Percentiles rank a stretch among this genome's conserved stretches.
Conservation (phyloP, 2,888 invertebrate genomes). For the Cataglyphis rosenhaueri region DNA sequence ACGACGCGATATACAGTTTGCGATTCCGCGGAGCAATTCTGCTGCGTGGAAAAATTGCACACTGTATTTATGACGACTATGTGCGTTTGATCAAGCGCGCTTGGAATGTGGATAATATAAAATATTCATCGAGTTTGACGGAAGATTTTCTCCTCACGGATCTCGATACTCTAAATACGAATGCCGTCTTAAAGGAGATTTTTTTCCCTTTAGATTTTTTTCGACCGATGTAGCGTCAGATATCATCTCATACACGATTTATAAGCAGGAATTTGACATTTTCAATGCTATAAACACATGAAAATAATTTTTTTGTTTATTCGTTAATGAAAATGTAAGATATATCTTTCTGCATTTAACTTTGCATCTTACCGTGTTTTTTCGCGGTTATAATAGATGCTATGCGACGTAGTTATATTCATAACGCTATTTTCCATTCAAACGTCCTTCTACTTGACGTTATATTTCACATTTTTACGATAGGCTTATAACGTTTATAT, state of each 20-base stretch:
- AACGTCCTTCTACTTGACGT: slow-evolving; percentile 17
- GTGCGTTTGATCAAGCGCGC: background rate
- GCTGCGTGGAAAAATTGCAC: slow-evolving; percentile 24
- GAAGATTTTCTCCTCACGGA: background rate
- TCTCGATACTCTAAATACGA: background rate
- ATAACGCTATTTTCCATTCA: slow-evolving; percentile 38
- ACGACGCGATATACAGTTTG: slow-evolving; percentile 5
- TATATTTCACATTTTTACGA: slow-evolving; percentile 31
- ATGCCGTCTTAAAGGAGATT: background rate
- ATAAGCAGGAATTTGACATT: background rate
- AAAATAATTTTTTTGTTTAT: background rate
- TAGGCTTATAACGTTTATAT: slow-evolving; percentile 5
- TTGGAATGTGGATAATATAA: slow-evolving; percentile 9
- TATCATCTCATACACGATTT: background rate
- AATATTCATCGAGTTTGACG: slow-evolving; percentile 19
- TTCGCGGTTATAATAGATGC: slow-evolving; percentile 12
- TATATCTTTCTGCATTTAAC: background rate
- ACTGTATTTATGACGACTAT: slow-evolving; percentile 8
- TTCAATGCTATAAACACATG: background rate
- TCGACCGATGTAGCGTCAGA: background rate
- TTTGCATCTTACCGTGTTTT: slow-evolving; percentile 18
- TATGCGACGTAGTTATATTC: slow-evolving; percentile 5
- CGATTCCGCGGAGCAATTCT: background rate
- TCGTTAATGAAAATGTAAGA: background rate
- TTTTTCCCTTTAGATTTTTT: background rate